Percentiles rank a stretch among this genome's conserved stretches.
phyloP scores from a whole-genome alignment of 2,797 vertebrate genomes.

The Phoebastria nigripes region DNA sequence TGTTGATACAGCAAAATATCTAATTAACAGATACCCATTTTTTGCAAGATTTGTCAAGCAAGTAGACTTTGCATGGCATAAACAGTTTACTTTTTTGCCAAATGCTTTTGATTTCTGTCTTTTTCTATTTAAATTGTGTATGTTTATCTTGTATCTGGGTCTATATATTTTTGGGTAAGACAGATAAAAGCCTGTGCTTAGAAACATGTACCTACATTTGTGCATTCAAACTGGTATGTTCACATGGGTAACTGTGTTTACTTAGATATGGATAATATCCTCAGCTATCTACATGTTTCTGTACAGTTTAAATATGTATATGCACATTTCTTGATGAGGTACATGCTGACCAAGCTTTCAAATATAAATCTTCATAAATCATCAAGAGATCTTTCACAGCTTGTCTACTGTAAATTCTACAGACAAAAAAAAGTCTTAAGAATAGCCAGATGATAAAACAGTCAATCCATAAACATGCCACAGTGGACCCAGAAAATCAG shows the following conservation, averaged over 20 bases:
- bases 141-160: neutral
- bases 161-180: neutral
- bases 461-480: neutral
- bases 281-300: neutral
- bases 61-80: neutral
- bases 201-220: neutral
- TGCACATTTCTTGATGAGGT: neutral
- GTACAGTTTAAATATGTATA: neutral
- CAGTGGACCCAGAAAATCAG: neutral
- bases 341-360: neutral
- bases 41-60: neutral
- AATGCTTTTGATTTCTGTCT: neutral
- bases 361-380: neutral
- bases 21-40: neutral
- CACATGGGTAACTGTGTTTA: neutral
- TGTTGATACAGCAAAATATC: neutral
- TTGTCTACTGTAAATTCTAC: neutral
- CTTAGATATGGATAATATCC: neutral
- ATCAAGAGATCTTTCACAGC: neutral
- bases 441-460: neutral
- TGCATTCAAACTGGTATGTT: neutral
- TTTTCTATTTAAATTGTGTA: neutral
- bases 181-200: neutral
- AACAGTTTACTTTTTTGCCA: neutral
- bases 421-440: neutral